Base-by-base conservation (phyloP, 2,888 invertebrate genomes). In the Cataglyphis albicans region DNA sequence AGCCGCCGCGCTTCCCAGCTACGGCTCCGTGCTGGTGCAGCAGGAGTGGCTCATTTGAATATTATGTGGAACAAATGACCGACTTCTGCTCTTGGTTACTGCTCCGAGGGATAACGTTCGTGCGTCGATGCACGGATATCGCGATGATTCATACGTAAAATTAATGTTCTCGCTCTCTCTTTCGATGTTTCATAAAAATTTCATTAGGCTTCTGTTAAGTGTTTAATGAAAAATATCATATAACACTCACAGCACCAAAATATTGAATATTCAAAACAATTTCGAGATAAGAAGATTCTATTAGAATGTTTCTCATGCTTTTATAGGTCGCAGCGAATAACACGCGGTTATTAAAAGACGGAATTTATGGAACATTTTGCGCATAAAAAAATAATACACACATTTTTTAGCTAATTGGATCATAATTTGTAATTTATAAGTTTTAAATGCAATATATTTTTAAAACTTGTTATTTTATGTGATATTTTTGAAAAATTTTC, bases 11-110 rank as follows among this genome's bases (percentile, higher is more conserved):
- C 67, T 72, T 44, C 63, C n/a, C 68, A 63, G 78, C 75, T 78
- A 64, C 81, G 68, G 76, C 83, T 80, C 57, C 21, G 21, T 35
- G 72, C 65, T 41, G 35, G 35, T 35, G 75, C 35, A 67, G 86
- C 90, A 90, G 90, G 88, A 91, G 88, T 84, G 86, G 84, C 84
- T 88, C 87, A 86, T 88, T 88, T 88, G 84, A 89, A 89, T 89
- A 86, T 89, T 84, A 88, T 84, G 84, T 84, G 81, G 81, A 89
- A 84, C 88, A 89, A 84, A 83, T 84, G 88, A 85, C 64, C 67
- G 82, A 61, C 78, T 81, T 83, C 86, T 83, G 81, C 38, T 82
- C 82, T 68, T 21, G 38, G 1, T 67, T 73, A 67, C 64, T 84
- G 88, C 84, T 81, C 72, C 75, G 32, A 70, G 70, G 70, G 59